Percentiles rank a stretch among this genome's conserved stretches.
These are phyloP conservation scores for Digitonthophagus gazella DNA, from an alignment of 2,888 invertebrate genomes.

Conservation along the genomic window DNA sequence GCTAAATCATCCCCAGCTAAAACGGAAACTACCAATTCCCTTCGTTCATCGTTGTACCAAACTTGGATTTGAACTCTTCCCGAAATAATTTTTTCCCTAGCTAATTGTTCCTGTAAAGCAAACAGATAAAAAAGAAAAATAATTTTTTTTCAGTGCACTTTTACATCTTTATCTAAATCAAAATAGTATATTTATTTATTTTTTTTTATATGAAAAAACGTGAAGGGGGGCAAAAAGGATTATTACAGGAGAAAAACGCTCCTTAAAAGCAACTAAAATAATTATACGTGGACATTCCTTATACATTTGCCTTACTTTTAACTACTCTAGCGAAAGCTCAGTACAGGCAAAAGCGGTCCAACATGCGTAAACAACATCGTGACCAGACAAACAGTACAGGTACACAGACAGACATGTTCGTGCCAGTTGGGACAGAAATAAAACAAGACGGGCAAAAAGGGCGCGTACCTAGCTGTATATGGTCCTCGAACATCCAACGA, in stretches of 20 bases:
- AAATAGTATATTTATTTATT: too few species aligned
- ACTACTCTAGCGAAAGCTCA: too few species aligned
- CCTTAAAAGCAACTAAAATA: too few species aligned
- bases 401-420: slow-evolving; percentile 49
- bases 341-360: too few species aligned
- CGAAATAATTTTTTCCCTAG: slow-evolving; percentile 71
- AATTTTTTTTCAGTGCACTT: too few species aligned
- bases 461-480: slow-evolving; percentile 41
- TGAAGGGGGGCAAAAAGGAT: too few species aligned
- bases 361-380: slow-evolving; percentile 13
- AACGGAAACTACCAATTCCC: slow-evolving; percentile 80
- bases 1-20: slow-evolving; percentile 85
- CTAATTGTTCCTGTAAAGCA: slow-evolving; percentile 67
- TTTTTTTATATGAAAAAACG: too few species aligned
- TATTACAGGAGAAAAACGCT: too few species aligned
- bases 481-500: slow-evolving; percentile 23
- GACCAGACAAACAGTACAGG: slow-evolving; percentile 32
- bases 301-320: too few species aligned
- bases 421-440: slow-evolving; percentile 58
- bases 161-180: too few species aligned
- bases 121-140: slow-evolving; percentile 1
- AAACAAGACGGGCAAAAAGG: slow-evolving; percentile 34
- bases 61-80: slow-evolving; percentile 86
- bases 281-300: too few species aligned
- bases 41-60: slow-evolving; percentile 82